Conservation (phyloP, 2,797 vertebrate species). For the Yasuhikotakia modesta region DNA sequence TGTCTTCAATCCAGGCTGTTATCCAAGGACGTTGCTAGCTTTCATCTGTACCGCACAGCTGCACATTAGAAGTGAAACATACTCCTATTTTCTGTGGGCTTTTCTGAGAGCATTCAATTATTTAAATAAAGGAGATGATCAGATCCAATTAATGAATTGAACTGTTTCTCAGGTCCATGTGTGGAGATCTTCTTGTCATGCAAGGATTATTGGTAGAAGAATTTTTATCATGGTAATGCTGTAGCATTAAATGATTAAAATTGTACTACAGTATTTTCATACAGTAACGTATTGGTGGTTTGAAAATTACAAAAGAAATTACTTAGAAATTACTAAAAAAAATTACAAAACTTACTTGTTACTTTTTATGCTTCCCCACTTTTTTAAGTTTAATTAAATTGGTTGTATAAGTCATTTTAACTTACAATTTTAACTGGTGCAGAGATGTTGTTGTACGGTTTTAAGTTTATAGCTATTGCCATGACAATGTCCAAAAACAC, state of each 20-base stretch:
- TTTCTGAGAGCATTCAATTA: constrained; percentile 2
- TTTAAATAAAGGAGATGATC: constrained; percentile 1
- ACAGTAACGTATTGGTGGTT: too few relatives aligned
- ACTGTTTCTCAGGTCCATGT: neutral
- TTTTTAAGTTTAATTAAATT: too few relatives aligned
- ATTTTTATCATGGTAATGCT: neutral
- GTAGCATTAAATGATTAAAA: too few relatives aligned
- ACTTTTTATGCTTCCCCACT: too few relatives aligned
- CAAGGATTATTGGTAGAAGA: neutral
- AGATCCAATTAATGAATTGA: constrained; percentile 2
- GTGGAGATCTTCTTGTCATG: neutral
- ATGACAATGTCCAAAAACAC: constrained; percentile 3
- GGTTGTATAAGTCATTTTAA: too few relatives aligned
- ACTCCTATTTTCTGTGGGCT: neutral
- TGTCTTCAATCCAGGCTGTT: neutral
- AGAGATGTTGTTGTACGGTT: too few relatives aligned
- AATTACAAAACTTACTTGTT: too few relatives aligned
- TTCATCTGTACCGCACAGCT: neutral
- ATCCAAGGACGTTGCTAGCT: neutral
- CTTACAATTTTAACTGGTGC: too few relatives aligned
- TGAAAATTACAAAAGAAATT: too few relatives aligned
- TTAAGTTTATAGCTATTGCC: neutral
- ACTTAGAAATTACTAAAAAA: too few relatives aligned
- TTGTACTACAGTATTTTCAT: too few relatives aligned
- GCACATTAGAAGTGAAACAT: neutral